Conservation (phyloP, 2,797 vertebrate genomes). For the Jordanella pulchra region DNA sequence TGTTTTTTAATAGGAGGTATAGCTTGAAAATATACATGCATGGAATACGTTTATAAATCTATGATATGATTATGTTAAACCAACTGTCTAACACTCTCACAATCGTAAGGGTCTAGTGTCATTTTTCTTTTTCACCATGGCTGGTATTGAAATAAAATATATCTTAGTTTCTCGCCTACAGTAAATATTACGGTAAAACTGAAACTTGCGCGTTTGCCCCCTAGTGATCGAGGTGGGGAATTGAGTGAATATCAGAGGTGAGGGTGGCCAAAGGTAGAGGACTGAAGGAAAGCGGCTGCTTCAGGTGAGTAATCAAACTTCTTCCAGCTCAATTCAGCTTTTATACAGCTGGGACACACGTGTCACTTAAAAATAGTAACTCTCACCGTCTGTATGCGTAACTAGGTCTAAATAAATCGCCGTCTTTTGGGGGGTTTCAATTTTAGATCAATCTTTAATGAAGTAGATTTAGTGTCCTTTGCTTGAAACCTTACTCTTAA, state of each 20-base stretch:
- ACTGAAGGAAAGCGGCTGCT: conserved; percentile 14
- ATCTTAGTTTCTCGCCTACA: neutral
- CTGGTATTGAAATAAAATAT: too few relatives aligned
- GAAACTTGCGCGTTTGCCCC: conserved; percentile 7
- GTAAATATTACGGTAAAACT: conserved; percentile 51
- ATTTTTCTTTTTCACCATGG: too few relatives aligned
- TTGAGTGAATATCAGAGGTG: neutral
- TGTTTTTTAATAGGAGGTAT: too few relatives aligned
- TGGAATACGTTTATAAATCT: too few relatives aligned
- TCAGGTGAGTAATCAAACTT: conserved; percentile 42
- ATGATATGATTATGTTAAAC: too few relatives aligned
- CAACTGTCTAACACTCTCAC: too few relatives aligned
- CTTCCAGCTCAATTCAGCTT: conserved; percentile 5
- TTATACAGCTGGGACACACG: neutral
- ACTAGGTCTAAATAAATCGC: neutral
- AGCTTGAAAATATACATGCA: too few relatives aligned
- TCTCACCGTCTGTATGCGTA: neutral
- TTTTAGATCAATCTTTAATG: conserved; percentile 8
- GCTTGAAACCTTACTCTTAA: neutral
- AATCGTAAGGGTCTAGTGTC: too few relatives aligned
- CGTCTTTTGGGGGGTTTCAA: neutral
- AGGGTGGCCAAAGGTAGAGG: conserved; percentile 36
- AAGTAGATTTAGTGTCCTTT: conserved; percentile 15
- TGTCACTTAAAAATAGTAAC: neutral
- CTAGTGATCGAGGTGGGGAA: conserved; percentile 10